Percentiles rank a stretch among this genome's conserved stretches.
These are phyloP conservation scores for Cyclopterus lumpus DNA, from an alignment of 2,797 vertebrate species.

Conservation along the genomic window DNA sequence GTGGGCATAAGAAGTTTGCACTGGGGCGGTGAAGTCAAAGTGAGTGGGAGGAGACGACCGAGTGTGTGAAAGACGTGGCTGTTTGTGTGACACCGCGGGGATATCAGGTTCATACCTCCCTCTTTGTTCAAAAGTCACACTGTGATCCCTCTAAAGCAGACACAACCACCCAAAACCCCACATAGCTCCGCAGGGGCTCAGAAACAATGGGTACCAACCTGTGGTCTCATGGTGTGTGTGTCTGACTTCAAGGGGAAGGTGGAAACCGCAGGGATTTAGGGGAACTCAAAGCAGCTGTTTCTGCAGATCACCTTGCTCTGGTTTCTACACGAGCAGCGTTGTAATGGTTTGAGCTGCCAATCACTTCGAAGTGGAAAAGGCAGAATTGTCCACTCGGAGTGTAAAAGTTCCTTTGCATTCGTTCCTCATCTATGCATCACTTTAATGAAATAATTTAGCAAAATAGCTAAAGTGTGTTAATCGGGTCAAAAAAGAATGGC, in stretches of 20 bases:
- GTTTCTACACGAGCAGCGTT: constrained; percentile 11
- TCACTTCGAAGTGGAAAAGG: constrained; percentile 25
- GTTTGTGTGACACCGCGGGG: constrained; percentile 71
- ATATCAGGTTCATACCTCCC: constrained; percentile 78
- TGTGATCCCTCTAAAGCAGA: constrained; percentile 66
- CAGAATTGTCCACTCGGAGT: background rate
- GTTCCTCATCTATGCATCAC: constrained; percentile 13
- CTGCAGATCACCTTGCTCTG: constrained; percentile 53
- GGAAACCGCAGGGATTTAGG: constrained; percentile 63
- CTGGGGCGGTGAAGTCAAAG: constrained; percentile 49
- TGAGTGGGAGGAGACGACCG: constrained; percentile 46
- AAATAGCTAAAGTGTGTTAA: background rate
- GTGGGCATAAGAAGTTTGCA: constrained; percentile 44
- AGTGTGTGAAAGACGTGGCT: constrained; percentile 67
- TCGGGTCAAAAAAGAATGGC: background rate
- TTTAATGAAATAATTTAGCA: background rate
- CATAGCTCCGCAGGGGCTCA: constrained; percentile 44
- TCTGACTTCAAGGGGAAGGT: constrained; percentile 62
- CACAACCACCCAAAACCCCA: constrained; percentile 74
- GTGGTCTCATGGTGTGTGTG: constrained; percentile 56
- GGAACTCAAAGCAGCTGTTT: constrained; percentile 71
- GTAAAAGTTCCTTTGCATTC: background rate
- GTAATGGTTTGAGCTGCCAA: constrained; percentile 23
- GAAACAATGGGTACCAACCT: constrained; percentile 65
- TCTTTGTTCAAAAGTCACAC: constrained; percentile 75